Evolutionary conservation across 2,888 invertebrate genomes (phyloP), one percentile per base, ranked within the genome.

Genomic region (Plemyria rubiginata): DNA sequence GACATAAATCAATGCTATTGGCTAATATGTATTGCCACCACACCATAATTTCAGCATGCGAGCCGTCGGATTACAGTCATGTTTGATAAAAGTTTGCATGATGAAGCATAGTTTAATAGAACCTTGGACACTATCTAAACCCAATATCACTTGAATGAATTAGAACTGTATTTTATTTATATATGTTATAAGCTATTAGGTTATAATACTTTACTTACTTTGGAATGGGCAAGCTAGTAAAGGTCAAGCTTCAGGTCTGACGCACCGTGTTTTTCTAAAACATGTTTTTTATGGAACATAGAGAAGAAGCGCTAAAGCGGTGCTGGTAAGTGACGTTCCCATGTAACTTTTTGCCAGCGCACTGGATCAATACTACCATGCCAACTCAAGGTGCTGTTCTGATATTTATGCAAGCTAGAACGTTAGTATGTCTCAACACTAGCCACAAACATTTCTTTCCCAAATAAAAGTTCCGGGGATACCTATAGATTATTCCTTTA

Each of bases 311-410:
- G 38, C 32, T 45, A 55, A 51, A 41, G 52, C 51, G 55, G 61
- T 61, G 61, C 56, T 61, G 46, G 52, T 28, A 48, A 61, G 55
- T 56, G 55, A 56, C 16, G 40, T 61, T 61, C 55, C 46, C 46
- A 50, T 54, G 32, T 12, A 16, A 36, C 32, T 43, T 28, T 41
- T 41, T 43, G 54, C 22, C 29, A 48, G 43, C 50, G 41, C 54
- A 54, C 43, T 54, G 54, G 49, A 60, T 60, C 60, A 50, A 60
- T 60, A 60, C 16, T 50, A 32, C 54, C 54, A 49, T 53, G 60
- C 41, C 60, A 54, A 54, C 38, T 32, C 49, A 54, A 60, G 32
- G 48, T 43, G n/a, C n/a, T n/a, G 16, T 22, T 22, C 32, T 57
- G 46, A 12, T 13, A 32, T 13, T 32, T 13, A 12, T 13, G 8